Percentiles rank a stretch among this genome's conserved stretches.
Evolutionary conservation across 1,140 invertebrate genomes (phyloP).

Genomic region (Papilio aristodemus): DNA sequence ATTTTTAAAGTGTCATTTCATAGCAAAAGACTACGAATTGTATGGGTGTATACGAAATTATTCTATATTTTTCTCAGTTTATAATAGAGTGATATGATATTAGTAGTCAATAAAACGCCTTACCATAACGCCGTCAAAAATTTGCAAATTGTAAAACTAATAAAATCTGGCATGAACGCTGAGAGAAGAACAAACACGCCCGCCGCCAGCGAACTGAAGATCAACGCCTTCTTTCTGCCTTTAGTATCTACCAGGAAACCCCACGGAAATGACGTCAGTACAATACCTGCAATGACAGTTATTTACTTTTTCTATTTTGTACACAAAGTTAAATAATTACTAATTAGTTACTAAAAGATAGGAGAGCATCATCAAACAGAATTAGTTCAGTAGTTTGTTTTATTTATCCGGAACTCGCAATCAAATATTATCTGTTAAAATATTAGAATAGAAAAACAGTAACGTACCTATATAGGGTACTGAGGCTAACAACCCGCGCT

Average conservation of each 20-base stretch:
- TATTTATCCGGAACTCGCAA: too few relatives aligned
- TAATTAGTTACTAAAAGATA: too few relatives aligned
- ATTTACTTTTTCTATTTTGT: too few relatives aligned
- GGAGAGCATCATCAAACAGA: too few relatives aligned
- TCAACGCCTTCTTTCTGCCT: slow-evolving; percentile 58
- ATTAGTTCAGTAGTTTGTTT: too few relatives aligned
- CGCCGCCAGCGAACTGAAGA: slow-evolving; percentile 52
- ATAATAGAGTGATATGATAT: too few relatives aligned
- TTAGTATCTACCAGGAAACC: slow-evolving; percentile 66
- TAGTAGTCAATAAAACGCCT: slow-evolving; percentile 39
- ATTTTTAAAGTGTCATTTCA: too few relatives aligned
- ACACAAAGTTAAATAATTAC: too few relatives aligned
- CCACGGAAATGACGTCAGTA: slow-evolving; percentile 69
- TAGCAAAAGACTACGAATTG: too few relatives aligned
- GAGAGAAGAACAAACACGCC: slow-evolving; percentile 51
- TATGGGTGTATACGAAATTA: background rate
- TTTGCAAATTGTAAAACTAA: slow-evolving; percentile 60
- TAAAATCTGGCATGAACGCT: slow-evolving; percentile 65
- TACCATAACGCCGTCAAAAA: slow-evolving; percentile 62
- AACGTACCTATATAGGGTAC: slow-evolving; percentile 67
- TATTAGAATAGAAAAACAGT: background rate
- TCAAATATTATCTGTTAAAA: too few relatives aligned
- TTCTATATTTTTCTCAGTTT: background rate
- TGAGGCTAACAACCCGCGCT: slow-evolving; percentile 64
- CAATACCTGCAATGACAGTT: slow-evolving; percentile 52